Evolutionary conservation across 2,113 vertebrate genomes (phyloP).

Genomic region (Larimichthys crocea): DNA sequence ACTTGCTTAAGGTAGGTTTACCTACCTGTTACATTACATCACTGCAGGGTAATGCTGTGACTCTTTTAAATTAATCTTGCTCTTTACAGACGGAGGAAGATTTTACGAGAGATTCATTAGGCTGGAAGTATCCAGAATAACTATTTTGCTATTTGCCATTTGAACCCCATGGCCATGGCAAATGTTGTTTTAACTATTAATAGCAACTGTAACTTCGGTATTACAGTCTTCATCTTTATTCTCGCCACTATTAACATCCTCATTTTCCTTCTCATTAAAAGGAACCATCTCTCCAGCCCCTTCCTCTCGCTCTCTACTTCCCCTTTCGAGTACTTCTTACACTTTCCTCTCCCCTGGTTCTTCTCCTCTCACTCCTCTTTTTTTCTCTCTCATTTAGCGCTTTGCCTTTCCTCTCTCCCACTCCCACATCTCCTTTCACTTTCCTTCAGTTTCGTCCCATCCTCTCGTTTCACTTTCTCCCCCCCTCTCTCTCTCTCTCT

Average conservation of each 20-base stretch:
- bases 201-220: no score
- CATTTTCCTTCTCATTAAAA: conserved; percentile 1
- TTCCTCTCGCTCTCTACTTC: background rate
- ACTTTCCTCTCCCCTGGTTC: background rate
- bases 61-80: background rate
- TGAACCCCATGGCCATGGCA: background rate
- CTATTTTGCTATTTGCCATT: background rate
- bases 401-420: background rate
- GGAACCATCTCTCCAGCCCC: background rate
- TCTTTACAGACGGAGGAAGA: background rate
- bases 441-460: background rate
- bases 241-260: background rate
- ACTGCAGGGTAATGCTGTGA: background rate
- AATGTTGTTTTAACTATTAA: background rate
- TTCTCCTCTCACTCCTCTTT: background rate
- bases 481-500: background rate
- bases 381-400: background rate
- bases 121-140: background rate
- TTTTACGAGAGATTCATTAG: conserved; percentile 9
- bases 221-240: background rate
- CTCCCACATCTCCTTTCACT: conserved; percentile 11
- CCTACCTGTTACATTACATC: background rate
- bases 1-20: conserved; percentile 8
- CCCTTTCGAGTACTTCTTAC: background rate
- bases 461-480: conserved; percentile 3